Percentiles rank a stretch among this genome's conserved stretches.
Evolutionary conservation across 2,113 vertebrate species (phyloP).

Genomic region (Acrocephalus kingi): DNA sequence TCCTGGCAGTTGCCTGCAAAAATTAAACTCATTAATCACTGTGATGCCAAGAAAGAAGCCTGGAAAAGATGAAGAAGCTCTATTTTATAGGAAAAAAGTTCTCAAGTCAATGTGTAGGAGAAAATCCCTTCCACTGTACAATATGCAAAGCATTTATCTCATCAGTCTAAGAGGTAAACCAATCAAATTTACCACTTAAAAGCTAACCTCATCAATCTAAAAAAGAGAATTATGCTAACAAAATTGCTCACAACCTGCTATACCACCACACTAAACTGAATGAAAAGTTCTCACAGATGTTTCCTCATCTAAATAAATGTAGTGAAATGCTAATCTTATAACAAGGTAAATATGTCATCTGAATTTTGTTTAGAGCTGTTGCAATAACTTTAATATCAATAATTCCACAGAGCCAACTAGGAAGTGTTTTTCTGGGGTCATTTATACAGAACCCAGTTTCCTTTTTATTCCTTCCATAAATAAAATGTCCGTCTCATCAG

Average conservation of each 20-base stretch:
- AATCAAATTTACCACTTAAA: background rate
- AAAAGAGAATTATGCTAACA: background rate
- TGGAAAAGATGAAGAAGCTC: slow-evolving; percentile 43
- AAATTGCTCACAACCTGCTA: background rate
- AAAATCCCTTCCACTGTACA: background rate
- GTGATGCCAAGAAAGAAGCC: slow-evolving; percentile 53
- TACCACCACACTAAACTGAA: background rate
- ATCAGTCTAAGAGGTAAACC: background rate
- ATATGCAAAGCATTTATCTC: background rate
- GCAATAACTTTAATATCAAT: background rate
- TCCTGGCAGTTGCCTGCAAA: slow-evolving; percentile 75
- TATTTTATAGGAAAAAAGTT: slow-evolving; percentile 12
- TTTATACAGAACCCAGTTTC: background rate
- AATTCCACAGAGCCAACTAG: background rate
- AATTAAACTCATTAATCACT: slow-evolving; percentile 80
- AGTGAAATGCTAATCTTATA: background rate
- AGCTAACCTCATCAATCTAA: background rate
- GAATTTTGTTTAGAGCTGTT: background rate
- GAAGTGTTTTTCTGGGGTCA: background rate
- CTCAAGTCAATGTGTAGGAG: slow-evolving; percentile 13
- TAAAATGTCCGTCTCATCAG: background rate
- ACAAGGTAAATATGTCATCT: background rate
- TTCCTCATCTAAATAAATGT: background rate
- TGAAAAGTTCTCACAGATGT: background rate
- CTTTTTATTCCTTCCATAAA: background rate